Evolutionary conservation across 2,797 vertebrate genomes (phyloP).

Genomic region (Mastacembelus armatus): DNA sequence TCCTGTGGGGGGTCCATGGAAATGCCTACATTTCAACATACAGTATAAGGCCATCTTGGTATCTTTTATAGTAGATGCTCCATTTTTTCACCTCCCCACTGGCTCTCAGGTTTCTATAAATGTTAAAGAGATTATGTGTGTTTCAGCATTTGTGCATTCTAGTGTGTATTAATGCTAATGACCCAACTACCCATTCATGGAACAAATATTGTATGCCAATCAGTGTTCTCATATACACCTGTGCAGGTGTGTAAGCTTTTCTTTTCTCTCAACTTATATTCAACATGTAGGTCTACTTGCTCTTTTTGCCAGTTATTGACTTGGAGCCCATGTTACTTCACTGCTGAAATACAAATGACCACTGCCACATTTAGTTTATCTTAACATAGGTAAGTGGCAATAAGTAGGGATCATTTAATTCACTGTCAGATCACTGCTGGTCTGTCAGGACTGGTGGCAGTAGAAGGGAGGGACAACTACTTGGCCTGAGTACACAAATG

Average conservation of each 20-base stretch:
- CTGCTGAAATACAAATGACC: not conserved
- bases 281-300: not conserved
- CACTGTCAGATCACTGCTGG: not conserved
- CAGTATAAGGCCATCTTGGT: constrained; percentile 28
- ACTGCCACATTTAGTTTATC: not conserved
- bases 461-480: not conserved
- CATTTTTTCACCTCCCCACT: constrained; percentile 24
- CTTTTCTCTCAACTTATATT: constrained; percentile 44
- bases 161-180: constrained; percentile 20
- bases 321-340: not conserved
- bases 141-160: constrained; percentile 29
- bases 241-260: too few species aligned
- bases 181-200: not conserved
- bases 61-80: constrained; percentile 56
- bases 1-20: constrained; percentile 22
- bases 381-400: not conserved
- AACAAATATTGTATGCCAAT: too few species aligned
- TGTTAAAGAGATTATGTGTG: constrained; percentile 21
- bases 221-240: constrained; percentile 47
- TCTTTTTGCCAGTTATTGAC: not conserved
- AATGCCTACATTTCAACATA: constrained; percentile 51
- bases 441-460: not conserved
- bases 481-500: not conserved
- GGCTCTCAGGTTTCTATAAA: constrained; percentile 31
- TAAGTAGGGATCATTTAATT: constrained; percentile 7